These are phyloP conservation scores for Meganola albula DNA, from an alignment of 2,888 invertebrate genomes.

Conservation along the genomic window DNA sequence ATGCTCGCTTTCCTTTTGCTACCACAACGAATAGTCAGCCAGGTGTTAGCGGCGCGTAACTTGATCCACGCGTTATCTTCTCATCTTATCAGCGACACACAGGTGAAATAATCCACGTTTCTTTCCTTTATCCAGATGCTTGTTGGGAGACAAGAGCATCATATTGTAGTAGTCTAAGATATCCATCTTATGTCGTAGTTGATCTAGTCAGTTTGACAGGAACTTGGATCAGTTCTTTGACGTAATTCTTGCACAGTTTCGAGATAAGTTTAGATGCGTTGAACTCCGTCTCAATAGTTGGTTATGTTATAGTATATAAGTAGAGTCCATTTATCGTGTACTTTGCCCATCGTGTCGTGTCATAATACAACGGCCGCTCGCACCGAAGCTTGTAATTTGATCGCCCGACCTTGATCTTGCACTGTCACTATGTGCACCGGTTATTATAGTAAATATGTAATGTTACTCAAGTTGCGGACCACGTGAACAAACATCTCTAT, in stretches of 20 bases:
- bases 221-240: slow-evolving; percentile 1
- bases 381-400: slow-evolving; percentile 5
- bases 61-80: slow-evolving; percentile 1
- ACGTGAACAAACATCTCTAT: not conserved
- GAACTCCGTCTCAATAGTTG: slow-evolving; percentile 2
- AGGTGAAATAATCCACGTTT: slow-evolving; percentile 4
- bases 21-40: slow-evolving; percentile 5
- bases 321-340: slow-evolving; percentile 9
- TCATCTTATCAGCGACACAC: not conserved
- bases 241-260: slow-evolving; percentile 1
- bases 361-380: slow-evolving; percentile 7
- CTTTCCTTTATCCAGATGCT: slow-evolving; percentile 2
- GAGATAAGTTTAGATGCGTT: slow-evolving; percentile 2
- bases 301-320: slow-evolving; percentile 7
- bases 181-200: slow-evolving; percentile 5
- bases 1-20: not conserved
- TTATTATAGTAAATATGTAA: not conserved
- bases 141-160: slow-evolving; percentile 6
- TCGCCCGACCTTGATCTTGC: not conserved
- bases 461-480: not conserved
- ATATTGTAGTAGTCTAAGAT: slow-evolving; percentile 4
- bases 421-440: not conserved
- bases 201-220: slow-evolving; percentile 2
- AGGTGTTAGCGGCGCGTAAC: slow-evolving; percentile 1
- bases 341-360: slow-evolving; percentile 7